These are phyloP conservation scores for Parnassius glacialis DNA, from an alignment of 2,888 invertebrate species.

Conservation along the genomic window DNA sequence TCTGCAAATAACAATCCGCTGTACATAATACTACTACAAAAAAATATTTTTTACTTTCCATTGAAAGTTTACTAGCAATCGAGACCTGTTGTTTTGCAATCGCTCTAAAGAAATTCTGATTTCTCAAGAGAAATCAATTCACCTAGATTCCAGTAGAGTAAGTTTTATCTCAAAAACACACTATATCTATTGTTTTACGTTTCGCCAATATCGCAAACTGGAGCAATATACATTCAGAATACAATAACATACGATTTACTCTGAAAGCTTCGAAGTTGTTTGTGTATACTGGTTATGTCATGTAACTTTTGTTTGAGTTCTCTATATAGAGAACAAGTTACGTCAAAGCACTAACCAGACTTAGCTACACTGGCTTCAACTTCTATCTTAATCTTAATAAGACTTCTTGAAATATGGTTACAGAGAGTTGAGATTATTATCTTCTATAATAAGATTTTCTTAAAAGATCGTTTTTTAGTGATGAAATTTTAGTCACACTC, in stretches of 20 bases:
- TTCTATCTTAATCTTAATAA: constrained; percentile 6
- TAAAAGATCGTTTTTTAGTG: too few species aligned
- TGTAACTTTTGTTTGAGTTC: constrained; percentile 5
- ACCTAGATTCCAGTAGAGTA: neutral
- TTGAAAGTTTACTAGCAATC: too few species aligned
- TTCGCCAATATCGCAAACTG: constrained; percentile 1
- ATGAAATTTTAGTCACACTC: too few species aligned
- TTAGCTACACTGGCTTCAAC: neutral
- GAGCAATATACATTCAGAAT: constrained; percentile 9
- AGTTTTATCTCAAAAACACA: constrained; percentile 7
- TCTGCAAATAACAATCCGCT: too few species aligned
- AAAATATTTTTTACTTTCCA: too few species aligned
- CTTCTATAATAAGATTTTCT: too few species aligned
- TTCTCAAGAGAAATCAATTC: constrained; percentile 15
- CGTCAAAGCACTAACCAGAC: neutral
- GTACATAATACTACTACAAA: too few species aligned
- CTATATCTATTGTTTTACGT: constrained; percentile 6
- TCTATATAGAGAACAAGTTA: constrained; percentile 8
- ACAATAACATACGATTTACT: constrained; percentile 4
- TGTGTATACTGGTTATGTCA: constrained; percentile 9
- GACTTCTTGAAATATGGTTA: neutral
- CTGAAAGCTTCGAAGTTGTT: constrained; percentile 15
- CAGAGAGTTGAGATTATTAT: too few species aligned
- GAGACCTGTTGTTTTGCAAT: too few species aligned
- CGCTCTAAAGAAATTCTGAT: neutral